Evolutionary conservation across 1,140 invertebrate species (phyloP).

Genomic region (Papilio helenus): DNA sequence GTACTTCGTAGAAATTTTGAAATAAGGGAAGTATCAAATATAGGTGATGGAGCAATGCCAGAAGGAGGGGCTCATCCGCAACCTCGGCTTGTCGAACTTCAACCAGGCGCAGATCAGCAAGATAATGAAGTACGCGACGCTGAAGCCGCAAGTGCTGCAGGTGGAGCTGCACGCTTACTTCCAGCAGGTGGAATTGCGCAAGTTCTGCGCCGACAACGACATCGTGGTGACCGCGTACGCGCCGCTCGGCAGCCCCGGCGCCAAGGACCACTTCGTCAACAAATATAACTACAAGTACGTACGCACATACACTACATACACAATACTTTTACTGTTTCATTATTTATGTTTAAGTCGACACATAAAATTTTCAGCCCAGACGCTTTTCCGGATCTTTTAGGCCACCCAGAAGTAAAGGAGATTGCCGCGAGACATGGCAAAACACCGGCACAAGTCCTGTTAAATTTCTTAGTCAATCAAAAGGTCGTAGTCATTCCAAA

Average conservation of each 20-base stretch:
- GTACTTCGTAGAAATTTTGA: neutral
- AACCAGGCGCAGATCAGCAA: constrained; percentile 87
- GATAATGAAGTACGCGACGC: constrained; percentile 85
- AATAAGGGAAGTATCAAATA: constrained; percentile 39
- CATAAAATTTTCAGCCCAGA: constrained; percentile 70
- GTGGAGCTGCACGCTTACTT: constrained; percentile 92
- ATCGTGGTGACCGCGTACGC: constrained; percentile 93
- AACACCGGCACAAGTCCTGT: constrained; percentile 90
- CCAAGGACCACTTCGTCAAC: constrained; percentile 78
- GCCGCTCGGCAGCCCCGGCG: constrained; percentile 87
- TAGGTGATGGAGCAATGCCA: constrained; percentile 91
- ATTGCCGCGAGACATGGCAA: constrained; percentile 88
- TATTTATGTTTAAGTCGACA: constrained; percentile 63
- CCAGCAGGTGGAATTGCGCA: constrained; percentile 89
- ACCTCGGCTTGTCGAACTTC: constrained; percentile 93
- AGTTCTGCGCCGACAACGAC: constrained; percentile 88
- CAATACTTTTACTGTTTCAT: constrained; percentile 31
- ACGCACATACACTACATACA: neutral
- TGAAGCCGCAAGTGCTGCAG: constrained; percentile 89
- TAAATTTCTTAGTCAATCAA: constrained; percentile 89
- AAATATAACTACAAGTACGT: constrained; percentile 83
- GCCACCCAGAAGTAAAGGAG: constrained; percentile 86
- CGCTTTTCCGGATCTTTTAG: constrained; percentile 86
- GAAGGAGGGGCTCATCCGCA: constrained; percentile 85
- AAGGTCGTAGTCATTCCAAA: constrained; percentile 93